A percentile compares a stretch with the other conserved stretches of the same genome.
Evolutionary conservation across 2,888 invertebrate genomes (phyloP).

Genomic region (Drosophila diplacantha): DNA sequence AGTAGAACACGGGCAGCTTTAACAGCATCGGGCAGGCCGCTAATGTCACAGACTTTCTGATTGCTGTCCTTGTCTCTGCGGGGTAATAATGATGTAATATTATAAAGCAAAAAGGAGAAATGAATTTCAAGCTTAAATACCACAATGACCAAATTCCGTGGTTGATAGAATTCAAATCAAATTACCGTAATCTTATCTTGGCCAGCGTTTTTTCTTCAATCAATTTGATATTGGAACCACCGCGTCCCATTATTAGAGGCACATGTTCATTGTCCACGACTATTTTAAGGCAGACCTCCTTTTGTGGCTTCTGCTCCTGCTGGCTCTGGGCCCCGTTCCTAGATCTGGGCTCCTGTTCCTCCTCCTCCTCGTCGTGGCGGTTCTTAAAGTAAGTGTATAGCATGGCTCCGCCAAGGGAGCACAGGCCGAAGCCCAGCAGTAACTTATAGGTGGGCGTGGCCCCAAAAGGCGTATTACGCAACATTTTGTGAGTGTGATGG

Average conservation of each 20-base stretch:
- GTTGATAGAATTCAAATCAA: constrained; percentile 22
- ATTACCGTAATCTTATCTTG: constrained; percentile 78
- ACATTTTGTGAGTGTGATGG: constrained; percentile 55
- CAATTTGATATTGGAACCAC: constrained; percentile 86
- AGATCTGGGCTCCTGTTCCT: constrained; percentile 26
- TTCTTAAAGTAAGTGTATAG: constrained; percentile 84
- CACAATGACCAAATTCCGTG: not conserved
- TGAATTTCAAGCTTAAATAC: not conserved
- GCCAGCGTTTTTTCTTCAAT: constrained; percentile 87
- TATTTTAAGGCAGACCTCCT: constrained; percentile 80
- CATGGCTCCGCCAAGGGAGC: constrained; percentile 84
- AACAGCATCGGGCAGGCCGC: constrained; percentile 83
- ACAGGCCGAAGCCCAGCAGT: constrained; percentile 83
- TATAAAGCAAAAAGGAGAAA: not conserved
- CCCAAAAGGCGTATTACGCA: constrained; percentile 66
- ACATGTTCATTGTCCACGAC: constrained; percentile 82
- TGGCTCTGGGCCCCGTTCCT: constrained; percentile 28
- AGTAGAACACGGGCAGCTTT: constrained; percentile 86
- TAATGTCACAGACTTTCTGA: constrained; percentile 83
- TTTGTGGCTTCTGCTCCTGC: constrained; percentile 40
- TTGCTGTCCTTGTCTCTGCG: constrained; percentile 80
- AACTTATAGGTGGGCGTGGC: constrained; percentile 79
- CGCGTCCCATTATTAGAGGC: constrained; percentile 84
- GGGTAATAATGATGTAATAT: not conserved
- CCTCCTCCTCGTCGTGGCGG: constrained; percentile 79